These are phyloP conservation scores for Cheilinus undulatus DNA, from an alignment of 2,113 vertebrate genomes.

Conservation along the genomic window DNA sequence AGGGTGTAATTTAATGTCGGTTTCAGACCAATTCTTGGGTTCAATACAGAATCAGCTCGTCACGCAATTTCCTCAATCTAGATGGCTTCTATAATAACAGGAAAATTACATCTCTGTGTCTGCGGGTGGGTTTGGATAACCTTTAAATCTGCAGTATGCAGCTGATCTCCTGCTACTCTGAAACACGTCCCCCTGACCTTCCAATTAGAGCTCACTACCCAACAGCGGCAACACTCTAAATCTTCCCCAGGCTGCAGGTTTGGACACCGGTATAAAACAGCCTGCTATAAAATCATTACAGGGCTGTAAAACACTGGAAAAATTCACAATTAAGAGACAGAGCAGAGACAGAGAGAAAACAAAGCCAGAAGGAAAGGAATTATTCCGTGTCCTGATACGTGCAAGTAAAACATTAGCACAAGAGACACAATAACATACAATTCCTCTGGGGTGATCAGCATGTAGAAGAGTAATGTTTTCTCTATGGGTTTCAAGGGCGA, in stretches of 20 bases:
- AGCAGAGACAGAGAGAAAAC: constrained; percentile 64
- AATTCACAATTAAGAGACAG: constrained; percentile 74
- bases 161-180: constrained; percentile 77
- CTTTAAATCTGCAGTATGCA: constrained; percentile 84
- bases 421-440: constrained; percentile 43
- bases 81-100: constrained; percentile 65
- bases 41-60: constrained; percentile 29
- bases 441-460: constrained; percentile 17
- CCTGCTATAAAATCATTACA: constrained; percentile 80
- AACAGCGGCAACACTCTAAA: constrained; percentile 73
- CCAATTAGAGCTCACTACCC: constrained; percentile 78
- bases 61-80: constrained; percentile 35
- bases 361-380: constrained; percentile 68
- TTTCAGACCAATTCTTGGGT: constrained; percentile 22
- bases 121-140: constrained; percentile 87
- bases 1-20: not conserved
- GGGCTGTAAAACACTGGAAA: constrained; percentile 69
- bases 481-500: constrained; percentile 18
- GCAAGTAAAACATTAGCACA: constrained; percentile 73
- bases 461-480: constrained; percentile 28
- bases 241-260: constrained; percentile 76
- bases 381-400: constrained; percentile 61
- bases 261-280: constrained; percentile 74
- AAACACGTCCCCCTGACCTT: constrained; percentile 79
- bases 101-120: constrained; percentile 70